These are phyloP conservation scores for Parapsyche elsis DNA, from an alignment of 1,140 invertebrate species.

Conservation along the genomic window DNA sequence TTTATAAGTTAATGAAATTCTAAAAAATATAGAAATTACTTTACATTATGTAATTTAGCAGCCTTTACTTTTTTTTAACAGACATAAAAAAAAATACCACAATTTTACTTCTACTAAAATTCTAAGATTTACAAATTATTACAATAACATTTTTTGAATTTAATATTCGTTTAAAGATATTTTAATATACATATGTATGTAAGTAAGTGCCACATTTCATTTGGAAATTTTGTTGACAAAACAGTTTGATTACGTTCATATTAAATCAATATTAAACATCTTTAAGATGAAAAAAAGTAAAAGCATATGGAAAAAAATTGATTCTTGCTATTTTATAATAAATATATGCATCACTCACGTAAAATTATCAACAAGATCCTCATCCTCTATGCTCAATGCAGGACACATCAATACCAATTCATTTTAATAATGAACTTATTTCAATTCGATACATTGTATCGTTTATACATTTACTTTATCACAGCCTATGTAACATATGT, in stretches of 20 bases:
- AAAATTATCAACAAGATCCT: too few species aligned
- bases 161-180: too few species aligned
- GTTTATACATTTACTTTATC: not conserved
- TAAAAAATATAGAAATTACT: conserved; percentile 13
- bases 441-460: not conserved
- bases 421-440: not conserved
- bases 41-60: not conserved
- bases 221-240: not conserved
- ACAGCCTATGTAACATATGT: not conserved
- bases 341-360: too few species aligned
- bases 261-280: not conserved
- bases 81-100: conserved; percentile 1
- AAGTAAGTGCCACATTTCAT: not conserved
- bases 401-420: too few species aligned
- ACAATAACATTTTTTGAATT: too few species aligned
- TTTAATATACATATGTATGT: too few species aligned
- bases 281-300: not conserved
- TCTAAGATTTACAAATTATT: not conserved
- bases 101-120: not conserved
- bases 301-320: not conserved
- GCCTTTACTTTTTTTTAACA: not conserved
- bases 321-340: conserved; percentile 15
- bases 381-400: too few species aligned
- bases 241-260: not conserved
- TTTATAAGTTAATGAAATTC: conserved; percentile 14